Evolutionary conservation across 1,140 invertebrate genomes (phyloP).

Genomic region (Camponotus vicinus): DNA sequence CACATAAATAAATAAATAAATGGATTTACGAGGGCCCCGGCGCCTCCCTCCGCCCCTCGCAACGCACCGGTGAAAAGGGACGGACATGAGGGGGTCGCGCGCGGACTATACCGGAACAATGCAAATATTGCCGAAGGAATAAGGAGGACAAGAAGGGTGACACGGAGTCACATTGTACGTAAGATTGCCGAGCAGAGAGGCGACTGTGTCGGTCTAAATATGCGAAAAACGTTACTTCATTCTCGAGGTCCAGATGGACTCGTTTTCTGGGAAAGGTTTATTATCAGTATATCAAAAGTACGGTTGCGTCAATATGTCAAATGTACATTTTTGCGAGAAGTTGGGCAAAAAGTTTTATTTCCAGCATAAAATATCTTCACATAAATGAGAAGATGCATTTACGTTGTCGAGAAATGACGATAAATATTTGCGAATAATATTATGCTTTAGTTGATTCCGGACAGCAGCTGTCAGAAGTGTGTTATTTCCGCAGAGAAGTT

Average conservation of each 20-base stretch:
- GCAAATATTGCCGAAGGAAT: slow-evolving; percentile 70
- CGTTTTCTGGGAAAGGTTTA: neutral
- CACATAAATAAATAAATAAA: slow-evolving; percentile 85
- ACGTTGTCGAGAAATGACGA: neutral
- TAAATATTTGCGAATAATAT: slow-evolving; percentile 24
- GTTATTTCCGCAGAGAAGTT: neutral
- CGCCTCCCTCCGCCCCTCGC: slow-evolving; percentile 44
- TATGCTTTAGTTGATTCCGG: neutral
- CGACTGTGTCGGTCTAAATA: neutral
- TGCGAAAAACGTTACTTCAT: neutral
- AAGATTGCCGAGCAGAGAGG: neutral
- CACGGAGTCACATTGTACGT: slow-evolving; percentile 63
- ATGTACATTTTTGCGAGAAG: neutral
- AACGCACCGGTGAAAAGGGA: slow-evolving; percentile 63
- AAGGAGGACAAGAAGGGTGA: slow-evolving; percentile 48
- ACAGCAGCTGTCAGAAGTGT: neutral
- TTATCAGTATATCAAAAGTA: neutral
- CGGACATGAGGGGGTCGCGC: slow-evolving; percentile 30
- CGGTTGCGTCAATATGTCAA: neutral
- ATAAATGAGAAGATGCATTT: neutral
- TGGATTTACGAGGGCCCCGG: slow-evolving; percentile 79
- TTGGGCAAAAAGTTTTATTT: neutral
- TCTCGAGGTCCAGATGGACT: neutral
- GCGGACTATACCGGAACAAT: slow-evolving; percentile 61
- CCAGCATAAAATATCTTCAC: neutral